Conservation (phyloP, 2,888 invertebrate species). For the Eupelmus urozonus region DNA sequence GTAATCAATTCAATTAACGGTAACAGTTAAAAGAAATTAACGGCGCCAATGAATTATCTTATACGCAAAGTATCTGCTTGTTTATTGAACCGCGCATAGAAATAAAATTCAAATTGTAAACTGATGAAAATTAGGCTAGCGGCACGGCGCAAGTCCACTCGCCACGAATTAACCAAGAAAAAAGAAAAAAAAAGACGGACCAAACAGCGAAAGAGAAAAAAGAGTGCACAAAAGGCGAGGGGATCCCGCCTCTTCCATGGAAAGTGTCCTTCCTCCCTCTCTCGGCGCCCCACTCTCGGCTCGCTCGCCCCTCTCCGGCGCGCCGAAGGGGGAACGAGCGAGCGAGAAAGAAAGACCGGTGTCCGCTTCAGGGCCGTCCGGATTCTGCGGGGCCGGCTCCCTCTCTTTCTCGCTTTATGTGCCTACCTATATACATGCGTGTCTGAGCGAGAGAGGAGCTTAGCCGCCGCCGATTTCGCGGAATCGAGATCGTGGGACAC, state of each 20-base stretch:
- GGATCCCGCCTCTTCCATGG: conserved; percentile 40
- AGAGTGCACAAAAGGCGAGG: background rate
- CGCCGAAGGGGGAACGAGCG: background rate
- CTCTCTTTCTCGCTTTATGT: no score
- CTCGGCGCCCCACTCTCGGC: background rate
- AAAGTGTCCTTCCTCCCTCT: conserved; percentile 28
- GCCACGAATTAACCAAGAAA: no score
- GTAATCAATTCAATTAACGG: no score
- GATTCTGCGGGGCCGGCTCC: conserved; percentile 51
- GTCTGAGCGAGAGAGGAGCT: conserved; percentile 19
- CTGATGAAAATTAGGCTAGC: no score
- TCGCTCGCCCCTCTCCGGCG: background rate
- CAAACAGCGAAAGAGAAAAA: conserved; percentile 6
- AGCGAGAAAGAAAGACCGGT: conserved; percentile 49
- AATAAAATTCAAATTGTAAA: no score
- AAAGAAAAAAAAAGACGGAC: no score
- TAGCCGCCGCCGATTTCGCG: conserved; percentile 51
- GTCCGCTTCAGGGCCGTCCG: conserved; percentile 57
- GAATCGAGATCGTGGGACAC: conserved; percentile 56
- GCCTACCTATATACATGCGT: background rate
- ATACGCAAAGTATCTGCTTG: no score
- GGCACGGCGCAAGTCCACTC: no score
- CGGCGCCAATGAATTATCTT: no score
- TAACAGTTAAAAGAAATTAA: no score
- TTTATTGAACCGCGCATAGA: no score